Evolutionary conservation across 1,140 invertebrate genomes (phyloP).

Genomic region (Zelostemma sp.): DNA sequence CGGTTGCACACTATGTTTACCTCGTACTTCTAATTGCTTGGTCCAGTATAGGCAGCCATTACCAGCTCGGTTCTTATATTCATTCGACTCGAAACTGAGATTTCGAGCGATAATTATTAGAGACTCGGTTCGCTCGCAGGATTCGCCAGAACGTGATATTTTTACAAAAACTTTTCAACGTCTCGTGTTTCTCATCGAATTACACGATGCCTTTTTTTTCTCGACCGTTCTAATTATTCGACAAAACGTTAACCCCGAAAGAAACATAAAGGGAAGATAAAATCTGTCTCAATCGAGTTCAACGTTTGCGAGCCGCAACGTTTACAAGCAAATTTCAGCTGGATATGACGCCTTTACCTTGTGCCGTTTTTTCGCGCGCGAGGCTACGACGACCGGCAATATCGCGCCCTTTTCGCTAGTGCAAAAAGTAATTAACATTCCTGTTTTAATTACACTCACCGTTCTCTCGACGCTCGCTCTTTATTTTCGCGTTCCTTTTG

Average conservation of each 20-base stretch:
- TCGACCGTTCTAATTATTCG: background rate
- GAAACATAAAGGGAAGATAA: background rate
- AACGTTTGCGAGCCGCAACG: slow-evolving; percentile 7
- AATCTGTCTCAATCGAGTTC: background rate
- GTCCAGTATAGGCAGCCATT: slow-evolving; percentile 57
- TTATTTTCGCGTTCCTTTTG: slow-evolving; percentile 56
- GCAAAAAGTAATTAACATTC: slow-evolving; percentile 70
- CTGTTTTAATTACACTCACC: slow-evolving; percentile 67
- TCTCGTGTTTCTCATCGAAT: too few species aligned
- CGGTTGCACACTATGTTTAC: slow-evolving; percentile 64
- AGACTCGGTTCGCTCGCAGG: slow-evolving; percentile 8
- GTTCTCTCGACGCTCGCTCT: slow-evolving; percentile 48
- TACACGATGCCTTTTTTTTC: too few species aligned
- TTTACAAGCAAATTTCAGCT: slow-evolving; percentile 27
- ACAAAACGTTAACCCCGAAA: background rate
- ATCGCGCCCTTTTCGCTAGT: slow-evolving; percentile 65
- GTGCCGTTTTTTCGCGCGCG: slow-evolving; percentile 25
- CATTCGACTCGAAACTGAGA: slow-evolving; percentile 30
- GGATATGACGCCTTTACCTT: slow-evolving; percentile 12
- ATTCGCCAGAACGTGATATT: slow-evolving; percentile 25
- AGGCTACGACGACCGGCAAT: slow-evolving; percentile 50
- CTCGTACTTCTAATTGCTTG: slow-evolving; percentile 68
- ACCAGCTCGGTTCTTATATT: slow-evolving; percentile 33
- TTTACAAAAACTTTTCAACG: slow-evolving; percentile 5
- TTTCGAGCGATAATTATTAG: slow-evolving; percentile 30